phyloP scores from a whole-genome alignment of 1,140 invertebrate species.

The Brachionus paranguensis region DNA sequence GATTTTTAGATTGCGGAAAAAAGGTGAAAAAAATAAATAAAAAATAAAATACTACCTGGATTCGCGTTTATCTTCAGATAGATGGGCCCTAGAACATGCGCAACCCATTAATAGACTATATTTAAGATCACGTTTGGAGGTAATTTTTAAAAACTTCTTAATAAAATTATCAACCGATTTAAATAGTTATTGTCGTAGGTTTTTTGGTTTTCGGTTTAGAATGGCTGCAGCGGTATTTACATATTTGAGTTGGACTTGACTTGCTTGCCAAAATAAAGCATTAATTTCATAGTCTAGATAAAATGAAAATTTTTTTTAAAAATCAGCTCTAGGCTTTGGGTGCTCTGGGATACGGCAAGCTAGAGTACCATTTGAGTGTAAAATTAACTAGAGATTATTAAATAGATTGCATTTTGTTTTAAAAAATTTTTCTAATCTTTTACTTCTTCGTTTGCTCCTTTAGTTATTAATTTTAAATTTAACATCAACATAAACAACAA shows the following conservation, averaged over 20 bases:
- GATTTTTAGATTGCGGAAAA: too few relatives aligned
- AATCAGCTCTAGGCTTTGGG: neutral
- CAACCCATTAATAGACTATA: slow-evolving; percentile 21
- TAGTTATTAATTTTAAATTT: slow-evolving; percentile 7
- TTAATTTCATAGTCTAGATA: neutral
- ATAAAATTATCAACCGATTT: neutral
- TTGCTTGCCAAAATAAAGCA: neutral
- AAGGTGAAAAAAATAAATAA: neutral
- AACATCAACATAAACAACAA: slow-evolving; percentile 21
- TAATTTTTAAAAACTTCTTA: neutral
- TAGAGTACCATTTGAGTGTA: neutral
- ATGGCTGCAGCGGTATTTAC: neutral
- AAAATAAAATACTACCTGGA: neutral
- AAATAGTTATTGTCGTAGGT: neutral
- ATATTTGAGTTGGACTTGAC: neutral
- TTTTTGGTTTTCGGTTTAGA: neutral
- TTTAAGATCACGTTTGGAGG: neutral
- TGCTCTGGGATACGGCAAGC: neutral
- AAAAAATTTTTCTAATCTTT: neutral
- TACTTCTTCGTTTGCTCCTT: neutral
- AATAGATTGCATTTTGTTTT: neutral
- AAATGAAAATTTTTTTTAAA: neutral
- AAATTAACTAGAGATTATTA: neutral
- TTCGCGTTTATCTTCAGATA: slow-evolving; percentile 2
- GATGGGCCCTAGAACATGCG: slow-evolving; percentile 19